These are phyloP conservation scores for Pemphigus obesinymphae DNA, from an alignment of 1,140 invertebrate species.

Conservation along the genomic window DNA sequence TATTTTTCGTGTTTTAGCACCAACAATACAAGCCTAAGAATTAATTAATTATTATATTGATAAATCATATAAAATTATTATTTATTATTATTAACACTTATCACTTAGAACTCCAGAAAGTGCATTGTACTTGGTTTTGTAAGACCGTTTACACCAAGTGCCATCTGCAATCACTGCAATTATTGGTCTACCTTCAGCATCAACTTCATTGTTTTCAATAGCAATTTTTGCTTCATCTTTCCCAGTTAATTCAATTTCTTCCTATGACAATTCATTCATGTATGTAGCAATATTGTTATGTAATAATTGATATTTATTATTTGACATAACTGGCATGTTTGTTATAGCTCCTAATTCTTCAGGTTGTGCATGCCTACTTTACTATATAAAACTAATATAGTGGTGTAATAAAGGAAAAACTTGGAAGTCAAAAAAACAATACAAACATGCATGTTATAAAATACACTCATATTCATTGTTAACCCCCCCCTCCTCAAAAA, in stretches of 20 bases:
- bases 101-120: conserved; percentile 45
- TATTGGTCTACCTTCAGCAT: conserved; percentile 43
- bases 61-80: neutral
- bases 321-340: neutral
- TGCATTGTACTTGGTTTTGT: conserved; percentile 47
- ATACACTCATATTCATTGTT: too few species aligned
- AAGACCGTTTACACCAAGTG: conserved; percentile 48
- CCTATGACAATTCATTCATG: neutral
- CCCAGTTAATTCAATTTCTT: too few species aligned
- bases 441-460: too few species aligned
- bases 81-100: neutral
- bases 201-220: neutral
- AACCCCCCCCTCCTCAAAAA: too few species aligned
- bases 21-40: neutral
- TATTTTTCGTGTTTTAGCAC: neutral
- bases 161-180: too few species aligned
- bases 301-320: neutral
- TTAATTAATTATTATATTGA: neutral
- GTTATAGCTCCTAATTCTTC: neutral
- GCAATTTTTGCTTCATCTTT: too few species aligned
- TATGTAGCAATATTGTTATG: neutral
- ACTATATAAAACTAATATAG: neutral
- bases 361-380: neutral
- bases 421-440: neutral
- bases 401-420: neutral